Evolutionary conservation across 1,140 invertebrate species (phyloP), one percentile per base, ranked within the genome.

Genomic region (Pogonus chalceus): DNA sequence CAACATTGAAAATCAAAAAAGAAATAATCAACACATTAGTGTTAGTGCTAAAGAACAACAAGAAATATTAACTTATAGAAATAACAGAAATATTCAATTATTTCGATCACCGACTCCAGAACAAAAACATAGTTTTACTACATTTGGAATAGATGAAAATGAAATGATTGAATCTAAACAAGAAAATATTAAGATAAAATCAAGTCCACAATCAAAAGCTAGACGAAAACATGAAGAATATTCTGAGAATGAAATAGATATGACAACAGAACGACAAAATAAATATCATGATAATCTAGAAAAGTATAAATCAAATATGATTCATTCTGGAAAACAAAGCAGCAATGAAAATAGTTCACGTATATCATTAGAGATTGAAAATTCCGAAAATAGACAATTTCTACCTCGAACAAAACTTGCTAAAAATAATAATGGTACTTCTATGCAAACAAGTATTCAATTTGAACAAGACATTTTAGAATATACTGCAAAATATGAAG

Each of bases 351-450:
- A 31, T 31, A 4, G 26, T 31, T 78, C 52, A 78, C 79, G 60
- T 71, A 72, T 49, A 65, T 74, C 49, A 65, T 76, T 54, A 66
- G 77, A 65, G 67, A 75, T 55, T 60, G 74, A 59, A 57, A 69
- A 12, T 63, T 71, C 12, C 50, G 72, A 68, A 70, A 81, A 74
- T 70, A 77, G 72, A 71, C 77, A 79, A 52, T 74, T 87, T 14
- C 66, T 87, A 52, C 86, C 84, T 2, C 76, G 85, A 39, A 87
- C 83, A 0, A 85, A 85, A 60, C 69, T 87, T 1, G 69, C 80
- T 35, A 79, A 79, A 70, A 74, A 26, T 72, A 69, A 74, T 59
- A 60, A 63, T 65, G 23, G 73, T 67, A 61, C 69, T 61, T 64
- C 72, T 58, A 63, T 59, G 51, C 60, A 62, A 51, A 43, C 37